Evolutionary conservation across 2,888 invertebrate species (phyloP).

Genomic region (Melipona bicolor): DNA sequence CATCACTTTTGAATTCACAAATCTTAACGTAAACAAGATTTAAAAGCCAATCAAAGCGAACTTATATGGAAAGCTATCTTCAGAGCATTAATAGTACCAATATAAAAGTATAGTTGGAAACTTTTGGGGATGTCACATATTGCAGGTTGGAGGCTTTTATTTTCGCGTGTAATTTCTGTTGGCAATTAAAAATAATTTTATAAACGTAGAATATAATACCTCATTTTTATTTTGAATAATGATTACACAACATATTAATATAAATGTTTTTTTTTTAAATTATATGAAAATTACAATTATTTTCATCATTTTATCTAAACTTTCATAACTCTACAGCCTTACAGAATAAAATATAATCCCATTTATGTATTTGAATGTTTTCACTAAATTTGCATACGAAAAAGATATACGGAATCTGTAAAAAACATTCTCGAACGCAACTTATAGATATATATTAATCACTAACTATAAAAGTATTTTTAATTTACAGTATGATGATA

Average conservation of each 20-base stretch:
- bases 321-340: not conserved
- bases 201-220: not conserved
- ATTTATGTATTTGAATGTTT: not conserved
- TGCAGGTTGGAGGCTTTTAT: not conserved
- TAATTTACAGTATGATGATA: constrained; percentile 41
- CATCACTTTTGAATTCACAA: constrained; percentile 64
- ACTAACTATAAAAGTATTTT: constrained; percentile 39
- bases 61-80: not conserved
- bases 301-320: not conserved
- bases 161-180: not conserved
- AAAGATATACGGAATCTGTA: not conserved
- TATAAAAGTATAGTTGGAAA: not conserved
- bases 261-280: constrained; percentile 10
- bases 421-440: constrained; percentile 7
- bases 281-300: not conserved
- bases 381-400: not conserved
- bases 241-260: constrained; percentile 21
- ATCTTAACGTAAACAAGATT: constrained; percentile 72
- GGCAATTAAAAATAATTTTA: constrained; percentile 9
- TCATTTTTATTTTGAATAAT: constrained; percentile 36
- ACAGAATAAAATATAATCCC: constrained; percentile 17
- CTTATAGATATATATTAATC: constrained; percentile 20
- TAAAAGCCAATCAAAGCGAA: constrained; percentile 63
- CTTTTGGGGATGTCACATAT: not conserved
- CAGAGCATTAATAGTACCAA: constrained; percentile 35